Percentiles rank a stretch among this genome's conserved stretches.
phyloP scores from a whole-genome alignment of 2,888 invertebrate genomes.

The Coelopa pilipes region DNA sequence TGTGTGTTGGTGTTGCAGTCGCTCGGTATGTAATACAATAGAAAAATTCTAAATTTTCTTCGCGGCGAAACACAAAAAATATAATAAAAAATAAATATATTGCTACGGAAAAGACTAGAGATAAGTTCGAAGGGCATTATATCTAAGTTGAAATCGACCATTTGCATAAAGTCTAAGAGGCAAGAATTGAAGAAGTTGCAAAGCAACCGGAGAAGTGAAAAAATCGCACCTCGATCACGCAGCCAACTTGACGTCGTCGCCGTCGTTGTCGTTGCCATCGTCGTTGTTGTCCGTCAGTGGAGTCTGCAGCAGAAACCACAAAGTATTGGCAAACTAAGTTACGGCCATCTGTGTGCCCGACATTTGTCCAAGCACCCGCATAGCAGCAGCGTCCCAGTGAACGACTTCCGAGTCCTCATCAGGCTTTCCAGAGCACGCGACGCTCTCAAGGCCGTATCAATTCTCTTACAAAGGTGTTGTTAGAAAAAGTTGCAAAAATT shows the following conservation, averaged over 20 bases:
- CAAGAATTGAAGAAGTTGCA: not conserved
- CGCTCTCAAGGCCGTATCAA: not conserved
- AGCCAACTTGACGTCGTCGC: constrained; percentile 4
- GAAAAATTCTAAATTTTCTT: constrained; percentile 42
- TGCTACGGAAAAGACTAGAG: not conserved
- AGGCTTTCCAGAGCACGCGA: too few species aligned
- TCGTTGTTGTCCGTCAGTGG: constrained; percentile 3
- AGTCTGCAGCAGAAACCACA: not conserved
- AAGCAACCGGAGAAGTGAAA: constrained; percentile 18
- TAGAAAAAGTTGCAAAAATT: constrained; percentile 32
- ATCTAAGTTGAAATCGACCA: not conserved
- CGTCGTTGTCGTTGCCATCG: constrained; percentile 7
- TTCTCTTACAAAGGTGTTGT: constrained; percentile 1
- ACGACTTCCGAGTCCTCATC: too few species aligned
- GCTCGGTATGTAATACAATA: constrained; percentile 30
- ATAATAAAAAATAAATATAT: constrained; percentile 7
- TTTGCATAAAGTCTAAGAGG: not conserved
- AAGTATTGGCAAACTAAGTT: not conserved
- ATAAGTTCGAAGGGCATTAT: not conserved
- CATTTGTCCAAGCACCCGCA: not conserved
- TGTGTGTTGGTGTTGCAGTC: constrained; percentile 24
- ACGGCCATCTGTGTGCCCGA: not conserved
- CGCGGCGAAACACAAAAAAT: constrained; percentile 40
- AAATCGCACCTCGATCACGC: constrained; percentile 17
- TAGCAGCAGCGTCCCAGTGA: too few species aligned